These are phyloP conservation scores for Cheilosia variabilis DNA, from an alignment of 2,888 invertebrate species.

Conservation along the genomic window DNA sequence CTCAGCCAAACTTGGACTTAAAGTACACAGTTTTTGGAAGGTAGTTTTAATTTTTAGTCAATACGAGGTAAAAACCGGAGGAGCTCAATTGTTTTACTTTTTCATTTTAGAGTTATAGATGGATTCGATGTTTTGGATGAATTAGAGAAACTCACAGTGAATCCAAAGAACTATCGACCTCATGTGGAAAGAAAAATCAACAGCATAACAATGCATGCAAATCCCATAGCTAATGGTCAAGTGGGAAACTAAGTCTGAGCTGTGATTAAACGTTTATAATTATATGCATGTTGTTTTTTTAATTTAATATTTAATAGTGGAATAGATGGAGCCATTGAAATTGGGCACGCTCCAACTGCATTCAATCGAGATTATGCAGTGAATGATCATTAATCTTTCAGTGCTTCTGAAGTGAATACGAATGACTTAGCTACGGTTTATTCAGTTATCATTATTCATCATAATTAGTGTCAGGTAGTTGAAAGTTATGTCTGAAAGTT, in stretches of 20 bases:
- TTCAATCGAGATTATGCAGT: too few relatives aligned
- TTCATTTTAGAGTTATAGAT: slow-evolving; percentile 93
- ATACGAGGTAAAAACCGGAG: slow-evolving; percentile 16
- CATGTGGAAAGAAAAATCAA: slow-evolving; percentile 94
- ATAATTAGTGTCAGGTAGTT: too few relatives aligned
- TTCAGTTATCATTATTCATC: too few relatives aligned
- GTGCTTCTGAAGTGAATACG: too few relatives aligned
- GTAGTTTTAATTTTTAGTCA: slow-evolving; percentile 84
- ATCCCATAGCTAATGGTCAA: slow-evolving; percentile 92
- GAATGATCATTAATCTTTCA: too few relatives aligned
- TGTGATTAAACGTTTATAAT: slow-evolving; percentile 14
- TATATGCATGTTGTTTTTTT: not conserved
- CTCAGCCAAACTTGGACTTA: slow-evolving; percentile 97
- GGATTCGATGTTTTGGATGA: slow-evolving; percentile 98
- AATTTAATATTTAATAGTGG: not conserved
- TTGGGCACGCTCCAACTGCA: not conserved
- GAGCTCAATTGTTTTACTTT: not conserved
- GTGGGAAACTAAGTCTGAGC: slow-evolving; percentile 52
- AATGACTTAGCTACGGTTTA: too few relatives aligned
- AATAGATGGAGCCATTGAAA: not conserved
- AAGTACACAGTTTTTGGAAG: slow-evolving; percentile 99
- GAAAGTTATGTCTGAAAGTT: too few relatives aligned
- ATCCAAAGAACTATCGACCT: slow-evolving; percentile 96
- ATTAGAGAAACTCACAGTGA: slow-evolving; percentile 96
- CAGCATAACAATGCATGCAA: slow-evolving; percentile 97